phyloP scores from a whole-genome alignment of 2,113 vertebrate genomes.

The Eudorcas thomsonii region DNA sequence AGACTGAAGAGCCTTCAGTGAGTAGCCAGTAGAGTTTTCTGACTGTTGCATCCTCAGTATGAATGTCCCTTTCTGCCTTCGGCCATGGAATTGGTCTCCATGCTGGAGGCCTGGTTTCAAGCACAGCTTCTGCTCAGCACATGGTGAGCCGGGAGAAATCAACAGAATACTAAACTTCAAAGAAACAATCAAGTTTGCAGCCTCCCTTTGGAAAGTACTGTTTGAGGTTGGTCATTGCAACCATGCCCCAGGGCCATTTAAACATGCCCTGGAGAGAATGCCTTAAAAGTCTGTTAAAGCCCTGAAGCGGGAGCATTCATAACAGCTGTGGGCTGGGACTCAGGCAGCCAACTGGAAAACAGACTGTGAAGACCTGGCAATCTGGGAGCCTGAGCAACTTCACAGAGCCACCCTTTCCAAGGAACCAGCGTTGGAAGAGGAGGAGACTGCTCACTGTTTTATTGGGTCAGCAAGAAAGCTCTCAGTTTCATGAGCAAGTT shows the following conservation, averaged over 20 bases:
- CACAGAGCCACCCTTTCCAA: neutral
- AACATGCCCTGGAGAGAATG: neutral
- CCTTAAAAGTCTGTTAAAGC: neutral
- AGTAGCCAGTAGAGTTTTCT: neutral
- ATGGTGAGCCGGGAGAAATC: neutral
- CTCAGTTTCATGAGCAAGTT: neutral
- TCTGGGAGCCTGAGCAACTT: neutral
- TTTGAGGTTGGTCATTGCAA: too few relatives aligned
- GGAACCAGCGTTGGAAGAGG: neutral
- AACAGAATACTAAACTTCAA: neutral
- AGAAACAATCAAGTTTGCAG: neutral
- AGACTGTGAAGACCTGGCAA: neutral
- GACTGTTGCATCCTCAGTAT: accelerated
- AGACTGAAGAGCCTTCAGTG: neutral
- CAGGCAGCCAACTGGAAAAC: neutral
- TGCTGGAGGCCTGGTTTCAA: neutral
- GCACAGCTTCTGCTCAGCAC: neutral
- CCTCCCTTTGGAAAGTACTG: neutral
- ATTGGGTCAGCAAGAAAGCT: neutral
- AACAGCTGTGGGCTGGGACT: neutral
- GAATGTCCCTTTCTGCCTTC: neutral
- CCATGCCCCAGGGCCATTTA: neutral
- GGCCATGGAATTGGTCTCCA: neutral
- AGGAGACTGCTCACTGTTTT: neutral
- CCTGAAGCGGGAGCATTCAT: neutral